Percentiles rank a stretch among this genome's conserved stretches.
Conservation (phyloP, 2,888 invertebrate species). For the Temnothorax unifasciatus region DNA sequence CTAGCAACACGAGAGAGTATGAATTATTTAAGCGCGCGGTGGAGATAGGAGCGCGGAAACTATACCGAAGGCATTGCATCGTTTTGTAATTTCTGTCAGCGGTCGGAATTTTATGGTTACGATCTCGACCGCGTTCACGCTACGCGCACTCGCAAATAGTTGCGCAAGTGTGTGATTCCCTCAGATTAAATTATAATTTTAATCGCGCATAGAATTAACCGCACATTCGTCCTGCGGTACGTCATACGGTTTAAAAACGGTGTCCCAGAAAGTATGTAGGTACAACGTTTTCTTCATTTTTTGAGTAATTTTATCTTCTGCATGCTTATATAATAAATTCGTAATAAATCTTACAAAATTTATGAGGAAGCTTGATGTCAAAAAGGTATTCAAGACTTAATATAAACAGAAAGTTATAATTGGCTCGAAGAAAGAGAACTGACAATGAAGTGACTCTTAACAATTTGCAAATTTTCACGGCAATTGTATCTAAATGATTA, state of each 20-base stretch:
- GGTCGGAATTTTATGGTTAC: conserved; percentile 71
- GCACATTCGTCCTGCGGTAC: neutral
- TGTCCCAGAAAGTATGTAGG: neutral
- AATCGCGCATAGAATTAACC: conserved; percentile 67
- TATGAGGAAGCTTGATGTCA: neutral
- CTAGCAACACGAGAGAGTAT: conserved; percentile 53
- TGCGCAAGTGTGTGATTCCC: conserved; percentile 69
- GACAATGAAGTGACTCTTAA: neutral
- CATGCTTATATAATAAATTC: neutral
- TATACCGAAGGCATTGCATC: conserved; percentile 57
- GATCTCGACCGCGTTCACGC: conserved; percentile 59
- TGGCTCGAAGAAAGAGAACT: neutral
- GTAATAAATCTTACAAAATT: neutral
- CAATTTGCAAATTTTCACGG: neutral
- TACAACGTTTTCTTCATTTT: neutral
- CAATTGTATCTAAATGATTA: neutral
- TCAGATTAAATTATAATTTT: conserved; percentile 77
- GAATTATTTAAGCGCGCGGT: conserved; percentile 74
- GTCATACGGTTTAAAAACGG: neutral
- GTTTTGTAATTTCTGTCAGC: conserved; percentile 44
- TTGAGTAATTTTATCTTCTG: neutral
- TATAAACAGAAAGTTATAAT: neutral
- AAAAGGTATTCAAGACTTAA: neutral
- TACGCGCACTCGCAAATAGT: conserved; percentile 66
- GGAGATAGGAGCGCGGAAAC: conserved; percentile 68